A percentile compares a stretch with the other conserved stretches of the same genome.
Evolutionary conservation across 2,113 vertebrate genomes (phyloP).

Genomic region (Urocitellus parryii): DNA sequence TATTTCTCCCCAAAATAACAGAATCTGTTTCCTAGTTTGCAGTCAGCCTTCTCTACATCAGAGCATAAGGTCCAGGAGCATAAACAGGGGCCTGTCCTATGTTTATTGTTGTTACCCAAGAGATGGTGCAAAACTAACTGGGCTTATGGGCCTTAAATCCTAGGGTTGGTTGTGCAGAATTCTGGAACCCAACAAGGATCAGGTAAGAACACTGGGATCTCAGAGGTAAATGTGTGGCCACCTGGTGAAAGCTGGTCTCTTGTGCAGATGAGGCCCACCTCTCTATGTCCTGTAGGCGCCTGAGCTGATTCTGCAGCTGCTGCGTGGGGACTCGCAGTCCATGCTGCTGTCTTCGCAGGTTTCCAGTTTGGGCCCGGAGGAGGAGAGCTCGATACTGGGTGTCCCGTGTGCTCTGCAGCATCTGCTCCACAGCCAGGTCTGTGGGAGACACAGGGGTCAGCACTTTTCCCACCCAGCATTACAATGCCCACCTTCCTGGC

Average conservation of each 20-base stretch:
- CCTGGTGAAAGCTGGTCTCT: neutral
- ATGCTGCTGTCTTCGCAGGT: slow-evolving; percentile 58
- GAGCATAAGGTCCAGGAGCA: neutral
- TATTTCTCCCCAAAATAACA: neutral
- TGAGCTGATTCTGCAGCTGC: slow-evolving; percentile 70
- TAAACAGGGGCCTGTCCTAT: neutral
- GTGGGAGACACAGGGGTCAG: neutral
- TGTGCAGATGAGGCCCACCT: slow-evolving; percentile 66
- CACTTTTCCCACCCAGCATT: neutral
- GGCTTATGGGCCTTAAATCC: neutral
- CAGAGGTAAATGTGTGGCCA: neutral
- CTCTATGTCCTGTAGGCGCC: slow-evolving; percentile 74
- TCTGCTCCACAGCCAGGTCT: slow-evolving; percentile 70
- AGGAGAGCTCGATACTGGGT: slow-evolving; percentile 75
- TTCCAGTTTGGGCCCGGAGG: slow-evolving; percentile 75
- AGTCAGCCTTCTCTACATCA: neutral
- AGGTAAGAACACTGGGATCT: neutral
- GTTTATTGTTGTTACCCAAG: neutral
- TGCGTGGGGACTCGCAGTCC: slow-evolving; percentile 52
- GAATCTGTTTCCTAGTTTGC: neutral
- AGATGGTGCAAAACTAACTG: slow-evolving; percentile 1
- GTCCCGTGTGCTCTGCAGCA: slow-evolving; percentile 66
- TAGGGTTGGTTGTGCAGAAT: neutral
- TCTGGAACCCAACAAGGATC: slow-evolving; percentile 7
- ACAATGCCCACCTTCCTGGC: neutral